Conservation (phyloP, 2,888 invertebrate species). For the Bimastos eiseni region DNA sequence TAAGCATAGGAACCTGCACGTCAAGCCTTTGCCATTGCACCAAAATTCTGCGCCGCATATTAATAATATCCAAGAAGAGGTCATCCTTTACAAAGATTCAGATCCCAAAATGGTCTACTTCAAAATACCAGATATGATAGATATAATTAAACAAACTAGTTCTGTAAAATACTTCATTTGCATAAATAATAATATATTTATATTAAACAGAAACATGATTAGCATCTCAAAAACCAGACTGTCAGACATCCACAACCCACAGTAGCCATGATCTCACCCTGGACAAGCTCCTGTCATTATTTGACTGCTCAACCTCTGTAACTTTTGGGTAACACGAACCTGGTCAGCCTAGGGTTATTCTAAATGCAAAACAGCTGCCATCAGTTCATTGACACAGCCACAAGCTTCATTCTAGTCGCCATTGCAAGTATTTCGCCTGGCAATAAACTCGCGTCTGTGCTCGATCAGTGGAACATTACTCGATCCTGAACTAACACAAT, state of each 20-base stretch:
- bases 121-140: neutral
- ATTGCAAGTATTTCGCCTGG: neutral
- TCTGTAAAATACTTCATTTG: neutral
- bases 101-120: neutral
- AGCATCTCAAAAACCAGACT: neutral
- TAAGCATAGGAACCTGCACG: neutral
- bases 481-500: neutral
- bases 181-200: neutral
- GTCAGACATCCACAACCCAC: neutral
- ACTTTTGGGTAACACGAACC: neutral
- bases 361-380: neutral
- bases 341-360: neutral
- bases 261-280: neutral
- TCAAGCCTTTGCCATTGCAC: neutral
- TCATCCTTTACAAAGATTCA: neutral
- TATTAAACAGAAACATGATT: neutral
- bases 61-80: neutral
- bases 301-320: neutral
- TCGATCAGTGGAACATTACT: neutral
- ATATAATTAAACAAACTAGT: neutral
- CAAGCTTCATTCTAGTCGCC: neutral
- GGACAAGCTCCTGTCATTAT: neutral
- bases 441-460: too few relatives aligned
- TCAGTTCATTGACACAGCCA: neutral
- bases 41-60: neutral